These are phyloP conservation scores for Aplodontia rufa DNA, from an alignment of 2,113 vertebrate species.

Conservation along the genomic window DNA sequence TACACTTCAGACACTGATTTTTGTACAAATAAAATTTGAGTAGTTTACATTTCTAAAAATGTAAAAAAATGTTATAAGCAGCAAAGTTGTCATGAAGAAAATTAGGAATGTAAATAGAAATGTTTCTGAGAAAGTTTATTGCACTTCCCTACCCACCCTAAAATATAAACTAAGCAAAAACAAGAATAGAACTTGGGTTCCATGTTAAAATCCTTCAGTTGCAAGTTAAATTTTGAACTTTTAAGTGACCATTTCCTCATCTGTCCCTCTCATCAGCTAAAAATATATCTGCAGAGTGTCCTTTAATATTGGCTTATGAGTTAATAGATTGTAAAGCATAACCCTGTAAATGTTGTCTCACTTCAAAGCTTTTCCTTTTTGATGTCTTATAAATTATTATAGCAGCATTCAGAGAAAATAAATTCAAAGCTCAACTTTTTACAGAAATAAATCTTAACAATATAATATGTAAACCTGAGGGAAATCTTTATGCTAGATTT, in stretches of 20 bases:
- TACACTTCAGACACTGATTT: constrained; percentile 39
- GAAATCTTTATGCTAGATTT: constrained; percentile 29
- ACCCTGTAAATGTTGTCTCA: background rate
- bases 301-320: constrained; percentile 44
- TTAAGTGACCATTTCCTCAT: background rate
- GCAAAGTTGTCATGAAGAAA: constrained; percentile 29
- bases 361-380: constrained; percentile 44
- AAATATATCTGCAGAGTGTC: constrained; percentile 9
- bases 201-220: constrained; percentile 51
- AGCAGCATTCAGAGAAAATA: constrained; percentile 43
- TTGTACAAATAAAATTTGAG: constrained; percentile 51
- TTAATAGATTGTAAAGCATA: constrained; percentile 8
- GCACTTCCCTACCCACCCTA: background rate
- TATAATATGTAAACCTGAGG: background rate
- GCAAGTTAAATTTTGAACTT: constrained; percentile 40
- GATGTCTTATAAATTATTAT: constrained; percentile 2
- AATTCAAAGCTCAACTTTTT: constrained; percentile 21
- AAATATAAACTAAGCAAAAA: constrained; percentile 48
- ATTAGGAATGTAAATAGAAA: constrained; percentile 24
- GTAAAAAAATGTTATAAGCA: background rate
- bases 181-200: constrained; percentile 32
- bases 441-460: constrained; percentile 15
- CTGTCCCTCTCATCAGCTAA: constrained; percentile 36
- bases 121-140: constrained; percentile 42
- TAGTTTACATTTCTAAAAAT: constrained; percentile 55